Evolutionary conservation across 1,140 invertebrate genomes (phyloP), one percentile per base, ranked within the genome.

Genomic region (Oppia nitens): DNA sequence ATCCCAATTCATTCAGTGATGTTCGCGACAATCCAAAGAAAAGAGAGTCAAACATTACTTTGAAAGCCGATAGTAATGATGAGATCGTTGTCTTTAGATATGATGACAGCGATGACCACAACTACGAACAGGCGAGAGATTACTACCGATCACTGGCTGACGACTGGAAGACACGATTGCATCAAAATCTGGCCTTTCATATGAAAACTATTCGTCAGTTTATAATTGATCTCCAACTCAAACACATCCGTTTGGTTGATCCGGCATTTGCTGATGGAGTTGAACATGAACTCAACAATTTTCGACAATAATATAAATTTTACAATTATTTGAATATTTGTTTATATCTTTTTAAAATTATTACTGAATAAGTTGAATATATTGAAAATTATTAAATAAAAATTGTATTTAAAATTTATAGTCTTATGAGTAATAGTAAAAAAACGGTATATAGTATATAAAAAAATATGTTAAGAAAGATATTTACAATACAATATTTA

Each of bases 1-100:
- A 26, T 49, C 63, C 63, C 2, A 64, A 64, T 50, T 57, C 59
- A 12, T 56, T 64, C 23, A 21, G n/a, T 45, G 40, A 11, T 12
- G 55, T 47, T n/a, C 28, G 32, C 21, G 23, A 40, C 14, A n/a
- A 21, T 3, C 47, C 48, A 3, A 48, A 57, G n/a, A 23, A n/a
- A 17, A 57, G 48, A 9, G 26, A 26, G 1, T 40, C 32, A 40
- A 40, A 40, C 6, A 12, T 17, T 12, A 14, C 56, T 3, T 24
- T 47, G 27, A 48, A 48, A 20, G 20, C 56, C 6, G 47, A 27
- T 29, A 14, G 11, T 11, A 14, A 24, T 14, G 55, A 55, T 28
- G 55, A 56, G 20, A 56, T 56, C 24, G 32, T 26, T 9, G 47
- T 57, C 56, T 11, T 24, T 11, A 28, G 17, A 27, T 47, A 40